Conservation (phyloP, 2,888 invertebrate species). For the Drosophila sordidula region DNA sequence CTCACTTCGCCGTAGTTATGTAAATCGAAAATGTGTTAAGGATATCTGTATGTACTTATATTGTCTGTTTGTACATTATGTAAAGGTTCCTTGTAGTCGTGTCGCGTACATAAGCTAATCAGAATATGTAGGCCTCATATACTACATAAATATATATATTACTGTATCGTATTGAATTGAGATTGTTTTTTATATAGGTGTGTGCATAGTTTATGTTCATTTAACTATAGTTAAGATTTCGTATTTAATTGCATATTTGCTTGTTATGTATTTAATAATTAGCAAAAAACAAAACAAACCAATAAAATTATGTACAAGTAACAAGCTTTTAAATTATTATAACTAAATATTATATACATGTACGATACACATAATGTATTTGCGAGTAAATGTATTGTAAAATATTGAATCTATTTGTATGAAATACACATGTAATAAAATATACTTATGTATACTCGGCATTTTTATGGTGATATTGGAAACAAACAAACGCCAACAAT, state of each 20-base stretch:
- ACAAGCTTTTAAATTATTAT: constrained; percentile 74
- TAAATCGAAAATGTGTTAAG: constrained; percentile 31
- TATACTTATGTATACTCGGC: constrained; percentile 46
- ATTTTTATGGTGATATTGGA: constrained; percentile 55
- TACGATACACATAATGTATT: constrained; percentile 63
- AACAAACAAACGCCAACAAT: constrained; percentile 3
- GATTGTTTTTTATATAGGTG: constrained; percentile 61
- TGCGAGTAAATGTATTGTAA: constrained; percentile 72
- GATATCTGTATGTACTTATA: constrained; percentile 48
- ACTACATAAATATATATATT: constrained; percentile 34
- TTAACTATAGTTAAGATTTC: constrained; percentile 52
- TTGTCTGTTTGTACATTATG: constrained; percentile 79
- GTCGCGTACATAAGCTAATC: constrained; percentile 49
- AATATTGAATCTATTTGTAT: constrained; percentile 80
- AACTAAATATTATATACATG: constrained; percentile 33
- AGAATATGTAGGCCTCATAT: constrained; percentile 57
- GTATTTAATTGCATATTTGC: constrained; percentile 66
- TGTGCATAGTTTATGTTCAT: constrained; percentile 75
- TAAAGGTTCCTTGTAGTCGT: constrained; percentile 77
- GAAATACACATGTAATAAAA: constrained; percentile 75
- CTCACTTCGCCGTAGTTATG: constrained; percentile 28
- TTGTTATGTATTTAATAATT: constrained; percentile 71
- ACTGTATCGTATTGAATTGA: constrained; percentile 23
- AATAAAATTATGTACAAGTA: constrained; percentile 42
- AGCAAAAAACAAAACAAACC: constrained; percentile 47